Base-by-base conservation (phyloP, 1,140 invertebrate genomes). In the Himalopsyche phryganea region DNA sequence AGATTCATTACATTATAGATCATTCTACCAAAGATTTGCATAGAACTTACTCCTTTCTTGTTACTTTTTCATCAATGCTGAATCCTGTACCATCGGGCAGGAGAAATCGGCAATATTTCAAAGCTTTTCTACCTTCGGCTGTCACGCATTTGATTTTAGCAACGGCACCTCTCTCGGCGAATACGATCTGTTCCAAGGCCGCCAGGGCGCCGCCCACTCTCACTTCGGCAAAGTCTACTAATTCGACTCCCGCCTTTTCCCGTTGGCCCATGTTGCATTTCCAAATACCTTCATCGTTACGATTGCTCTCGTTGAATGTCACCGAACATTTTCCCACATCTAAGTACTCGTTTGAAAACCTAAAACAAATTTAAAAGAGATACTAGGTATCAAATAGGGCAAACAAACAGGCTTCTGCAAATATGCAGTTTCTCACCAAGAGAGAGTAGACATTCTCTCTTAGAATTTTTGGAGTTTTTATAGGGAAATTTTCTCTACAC, bases 221-320 rank as follows among this genome's bases (percentile, higher is more conserved):
- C 3, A 78, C 66, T 18, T 66, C 36, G 0, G 74, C 55, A 2
- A 42, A 10, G 10, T 74, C 67, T 0, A 61, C 67, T 1, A 70
- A 11, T 65, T 78, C 76, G 0, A 73, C 6, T 1, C 74, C 73
- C 6, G 68, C 17, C 23, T 63, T 61, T 2, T 63, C 36, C 32
- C 58, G 60, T 2, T 68, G 68, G 0, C 76, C 76, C 73, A 78
- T 76, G 18, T 73, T 69, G 44, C 76, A 78, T 6, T 61, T 67
- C 75, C 76, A 78, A 17, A 53, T 42, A 2, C 76, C 75, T 6
- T 58, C 62, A 46, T 76, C 73, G 2, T 65, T 58, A 15, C 42
- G 19, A 5, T 50, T 58, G 1, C 65, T 69, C 0, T 69, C 53
- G 6, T 58, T 50, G 33, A 78, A 73, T 1, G 68, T 75, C 5